Base-by-base conservation (phyloP, 2,888 invertebrate genomes). In the Dexiosoma caninum region DNA sequence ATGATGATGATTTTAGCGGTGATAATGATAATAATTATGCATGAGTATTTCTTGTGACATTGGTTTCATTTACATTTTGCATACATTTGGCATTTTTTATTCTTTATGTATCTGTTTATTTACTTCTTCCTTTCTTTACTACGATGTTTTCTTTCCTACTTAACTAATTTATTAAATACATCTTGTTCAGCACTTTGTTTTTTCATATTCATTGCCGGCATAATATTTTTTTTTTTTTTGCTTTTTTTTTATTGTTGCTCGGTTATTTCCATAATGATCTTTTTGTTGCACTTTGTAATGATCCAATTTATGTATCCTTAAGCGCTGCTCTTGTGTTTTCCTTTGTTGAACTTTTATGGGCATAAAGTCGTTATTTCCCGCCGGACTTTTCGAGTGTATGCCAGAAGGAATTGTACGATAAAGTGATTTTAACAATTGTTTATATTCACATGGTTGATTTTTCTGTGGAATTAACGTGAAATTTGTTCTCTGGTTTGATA, bases 151-250 rank as follows among this genome's bases (percentile, higher is more conserved):
- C 55, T 55, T 46, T 70, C 51, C 44, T 62, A 67, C 49, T 9
- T 62, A 55, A 67, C 60, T 55, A 81, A 81, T 81, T 81, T 81
- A 77, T 81, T 76, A 67, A 81, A 81, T 60, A 72, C 80, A 80
- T 72, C 60, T 71, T 76, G 69, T 55, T 69, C 30, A 69, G 60
- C 46, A 51, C 57, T 62, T 62, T 12, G 27, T 46, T 14, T 27
- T 67, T 59, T 9, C 35, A 27, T 32, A 30, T 30, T 49, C 30
- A 30, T 30, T 49, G 62, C 40, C 40, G 37, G 66, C n/a, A n/a
- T n/a, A n/a, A n/a, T n/a, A n/a, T n/a, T 69, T 27, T 23, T 23
- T 30, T 27, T 27, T 27, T 5, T 27, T 27, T 27, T 27, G 27
- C 6, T 27, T 27, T 27, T 27, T 27, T 27, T 3, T 27, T 27